Evolutionary conservation across 2,797 vertebrate genomes (phyloP).

Genomic region (Phoebastria nigripes): DNA sequence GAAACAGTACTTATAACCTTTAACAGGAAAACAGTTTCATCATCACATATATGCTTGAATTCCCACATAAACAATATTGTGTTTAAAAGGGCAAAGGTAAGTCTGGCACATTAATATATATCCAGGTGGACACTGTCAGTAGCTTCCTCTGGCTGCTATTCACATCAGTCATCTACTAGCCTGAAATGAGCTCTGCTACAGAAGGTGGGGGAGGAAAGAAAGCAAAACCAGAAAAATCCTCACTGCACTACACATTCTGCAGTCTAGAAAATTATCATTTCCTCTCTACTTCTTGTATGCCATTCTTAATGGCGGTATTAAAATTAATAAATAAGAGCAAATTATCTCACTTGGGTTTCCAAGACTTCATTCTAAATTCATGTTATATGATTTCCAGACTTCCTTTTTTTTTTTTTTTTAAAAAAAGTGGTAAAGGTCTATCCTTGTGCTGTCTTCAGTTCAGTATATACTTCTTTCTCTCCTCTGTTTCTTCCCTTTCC

Average conservation of each 20-base stretch:
- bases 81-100: constrained; percentile 1
- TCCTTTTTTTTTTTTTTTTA: background rate
- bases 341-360: background rate
- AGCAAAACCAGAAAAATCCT: background rate
- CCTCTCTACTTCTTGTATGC: background rate
- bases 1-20: background rate
- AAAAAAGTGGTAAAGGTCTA: background rate
- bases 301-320: background rate
- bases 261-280: background rate
- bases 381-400: background rate
- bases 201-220: background rate
- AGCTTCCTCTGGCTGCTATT: background rate
- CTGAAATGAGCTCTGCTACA: background rate
- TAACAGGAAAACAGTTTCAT: background rate
- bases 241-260: accelerated
- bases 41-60: background rate
- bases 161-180: background rate
- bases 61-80: background rate
- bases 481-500: background rate
- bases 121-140: background rate
- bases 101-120: background rate
- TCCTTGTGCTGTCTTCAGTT: background rate
- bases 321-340: background rate
- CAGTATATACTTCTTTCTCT: background rate
- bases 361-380: background rate